A percentile compares a stretch with the other conserved stretches of the same genome.
phyloP scores from a whole-genome alignment of 2,888 invertebrate genomes.

The Drosophila mercatorum region DNA sequence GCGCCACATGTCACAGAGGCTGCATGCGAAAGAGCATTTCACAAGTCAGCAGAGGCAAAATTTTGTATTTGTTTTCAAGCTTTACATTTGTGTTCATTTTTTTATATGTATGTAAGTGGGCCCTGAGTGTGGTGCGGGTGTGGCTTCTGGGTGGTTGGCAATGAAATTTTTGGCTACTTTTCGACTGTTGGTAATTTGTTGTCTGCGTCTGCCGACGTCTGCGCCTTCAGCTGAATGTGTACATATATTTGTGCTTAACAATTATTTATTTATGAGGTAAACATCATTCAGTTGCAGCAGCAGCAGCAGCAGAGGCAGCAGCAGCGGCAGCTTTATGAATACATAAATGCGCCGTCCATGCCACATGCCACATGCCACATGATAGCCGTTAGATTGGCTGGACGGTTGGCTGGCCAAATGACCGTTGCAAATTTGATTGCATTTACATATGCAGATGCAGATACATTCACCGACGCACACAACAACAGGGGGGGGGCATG shows the following conservation, averaged over 20 bases:
- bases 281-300: conserved; percentile 75
- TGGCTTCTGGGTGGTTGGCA: conserved; percentile 7
- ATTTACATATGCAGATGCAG: conserved; percentile 73
- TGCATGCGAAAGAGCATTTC: too few relatives aligned
- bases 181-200: conserved; percentile 71
- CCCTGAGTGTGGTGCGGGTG: background rate
- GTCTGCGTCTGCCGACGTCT: conserved; percentile 46
- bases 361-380: conserved; percentile 51
- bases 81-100: conserved; percentile 1
- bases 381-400: conserved; percentile 77
- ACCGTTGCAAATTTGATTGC: conserved; percentile 78
- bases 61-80: conserved; percentile 1
- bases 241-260: conserved; percentile 73
- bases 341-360: conserved; percentile 66
- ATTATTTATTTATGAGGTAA: conserved; percentile 78
- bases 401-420: conserved; percentile 73
- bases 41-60: too few relatives aligned
- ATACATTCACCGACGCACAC: conserved; percentile 48
- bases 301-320: conserved; percentile 34
- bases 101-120: background rate
- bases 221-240: conserved; percentile 19
- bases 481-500: background rate
- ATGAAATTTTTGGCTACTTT: conserved; percentile 60
- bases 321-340: conserved; percentile 67
- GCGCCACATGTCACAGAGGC: too few relatives aligned